Percentiles rank a stretch among this genome's conserved stretches.
Conservation (phyloP, 2,888 invertebrate genomes). For the Lasioglossum calceatum region DNA sequence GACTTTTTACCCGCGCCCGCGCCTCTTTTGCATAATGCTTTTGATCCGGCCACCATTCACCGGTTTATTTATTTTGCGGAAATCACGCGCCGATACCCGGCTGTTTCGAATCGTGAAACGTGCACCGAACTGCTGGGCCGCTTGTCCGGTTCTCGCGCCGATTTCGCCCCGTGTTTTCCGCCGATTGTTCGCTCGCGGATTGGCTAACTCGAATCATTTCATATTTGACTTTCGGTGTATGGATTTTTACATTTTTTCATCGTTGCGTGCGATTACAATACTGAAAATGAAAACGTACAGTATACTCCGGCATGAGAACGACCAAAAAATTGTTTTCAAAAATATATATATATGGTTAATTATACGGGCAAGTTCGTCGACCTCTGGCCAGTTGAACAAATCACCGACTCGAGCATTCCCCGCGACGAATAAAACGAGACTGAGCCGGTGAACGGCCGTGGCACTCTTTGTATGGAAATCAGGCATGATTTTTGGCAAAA, state of each 20-base stretch:
- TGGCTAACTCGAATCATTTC: not conserved
- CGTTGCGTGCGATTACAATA: not conserved
- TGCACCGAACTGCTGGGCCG: not conserved
- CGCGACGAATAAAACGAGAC: not conserved
- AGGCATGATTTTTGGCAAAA: conserved; percentile 40
- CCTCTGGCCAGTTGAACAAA: not conserved
- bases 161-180: not conserved
- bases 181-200: not conserved
- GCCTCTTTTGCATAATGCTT: not conserved
- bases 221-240: not conserved
- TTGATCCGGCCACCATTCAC: not conserved
- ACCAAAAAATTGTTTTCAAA: not conserved
- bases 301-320: too few relatives aligned
- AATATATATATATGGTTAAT: not conserved
- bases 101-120: not conserved
- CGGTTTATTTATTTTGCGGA: not conserved
- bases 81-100: not conserved
- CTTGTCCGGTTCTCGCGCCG: not conserved
- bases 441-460: not conserved
- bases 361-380: not conserved
- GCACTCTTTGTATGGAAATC: conserved; percentile 53
- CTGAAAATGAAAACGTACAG: not conserved
- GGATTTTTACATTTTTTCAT: not conserved
- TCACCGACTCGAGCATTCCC: not conserved
- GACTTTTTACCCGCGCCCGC: not conserved